phyloP scores from a whole-genome alignment of 2,888 invertebrate species.

The Byasa hedistus region DNA sequence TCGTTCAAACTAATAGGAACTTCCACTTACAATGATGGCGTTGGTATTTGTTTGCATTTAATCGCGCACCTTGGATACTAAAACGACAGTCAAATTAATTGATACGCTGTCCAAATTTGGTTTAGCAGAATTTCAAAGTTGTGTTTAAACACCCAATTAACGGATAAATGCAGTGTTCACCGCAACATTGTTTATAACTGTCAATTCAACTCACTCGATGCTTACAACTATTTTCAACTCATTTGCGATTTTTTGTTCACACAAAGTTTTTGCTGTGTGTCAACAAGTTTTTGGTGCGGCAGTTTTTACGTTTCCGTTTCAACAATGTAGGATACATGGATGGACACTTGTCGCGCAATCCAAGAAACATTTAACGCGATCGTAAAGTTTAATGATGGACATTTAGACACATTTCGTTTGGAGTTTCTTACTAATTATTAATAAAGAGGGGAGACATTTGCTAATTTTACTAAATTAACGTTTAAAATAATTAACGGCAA shows the following conservation, averaged over 20 bases:
- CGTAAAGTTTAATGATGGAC: no score
- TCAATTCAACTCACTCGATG: conserved; percentile 25
- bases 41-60: conserved; percentile 12
- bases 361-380: no score
- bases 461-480: no score
- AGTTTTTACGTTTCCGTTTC: no score
- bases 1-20: conserved; percentile 16
- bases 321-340: no score
- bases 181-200: conserved; percentile 9
- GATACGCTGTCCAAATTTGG: conserved; percentile 22
- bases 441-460: no score
- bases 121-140: conserved; percentile 19
- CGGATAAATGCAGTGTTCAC: background rate
- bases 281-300: background rate
- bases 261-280: background rate
- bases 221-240: conserved; percentile 5
- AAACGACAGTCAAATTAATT: conserved; percentile 23
- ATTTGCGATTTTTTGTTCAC: background rate
- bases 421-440: no score
- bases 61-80: conserved; percentile 9
- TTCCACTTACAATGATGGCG: conserved; percentile 14
- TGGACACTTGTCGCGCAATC: no score
- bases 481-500: no score
- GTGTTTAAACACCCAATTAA: conserved; percentile 22
- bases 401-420: no score